A percentile compares a stretch with the other conserved stretches of the same genome.
Conservation (phyloP, 2,888 invertebrate species). For the Sericinus montela region DNA sequence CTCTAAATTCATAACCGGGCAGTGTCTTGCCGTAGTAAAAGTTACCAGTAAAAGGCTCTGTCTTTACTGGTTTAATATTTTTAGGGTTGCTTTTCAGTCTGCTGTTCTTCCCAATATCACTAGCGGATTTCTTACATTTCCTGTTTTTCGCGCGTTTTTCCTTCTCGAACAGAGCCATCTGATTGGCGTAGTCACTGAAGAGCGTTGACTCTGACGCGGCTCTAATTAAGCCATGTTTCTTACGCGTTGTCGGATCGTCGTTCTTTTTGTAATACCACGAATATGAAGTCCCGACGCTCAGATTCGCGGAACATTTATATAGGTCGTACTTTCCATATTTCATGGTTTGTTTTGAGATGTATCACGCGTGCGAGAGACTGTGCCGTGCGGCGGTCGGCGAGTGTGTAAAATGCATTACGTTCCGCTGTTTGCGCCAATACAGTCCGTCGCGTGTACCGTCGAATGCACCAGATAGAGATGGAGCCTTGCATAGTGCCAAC, state of each 20-base stretch:
- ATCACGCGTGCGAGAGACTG: conserved; percentile 53
- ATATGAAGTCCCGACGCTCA: conserved; percentile 70
- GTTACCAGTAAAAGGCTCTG: conserved; percentile 70
- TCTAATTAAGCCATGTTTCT: conserved; percentile 54
- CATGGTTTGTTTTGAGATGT: conserved; percentile 56
- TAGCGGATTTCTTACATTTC: conserved; percentile 62
- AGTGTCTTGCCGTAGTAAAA: conserved; percentile 70
- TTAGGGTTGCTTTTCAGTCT: conserved; percentile 57
- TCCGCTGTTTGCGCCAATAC: conserved; percentile 49
- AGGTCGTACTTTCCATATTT: conserved; percentile 77
- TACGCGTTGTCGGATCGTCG: conserved; percentile 50
- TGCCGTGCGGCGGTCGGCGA: conserved; percentile 49
- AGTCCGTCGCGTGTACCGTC: conserved; percentile 42
- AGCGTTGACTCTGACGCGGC: conserved; percentile 72
- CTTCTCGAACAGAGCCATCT: conserved; percentile 68
- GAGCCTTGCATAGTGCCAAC: conserved; percentile 25
- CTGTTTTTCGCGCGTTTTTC: conserved; percentile 43
- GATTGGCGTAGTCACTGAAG: conserved; percentile 74
- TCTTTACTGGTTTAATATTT: conserved; percentile 59
- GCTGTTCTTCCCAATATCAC: conserved; percentile 58
- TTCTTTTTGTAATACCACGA: conserved; percentile 75
- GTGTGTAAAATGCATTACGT: conserved; percentile 56
- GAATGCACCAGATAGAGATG: conserved; percentile 51
- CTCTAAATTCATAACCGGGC: conserved; percentile 55
- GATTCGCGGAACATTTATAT: conserved; percentile 66